These are phyloP conservation scores for Trachythela sp. DNA, from an alignment of 64 coral and sea anemone genomes.

Conservation along the genomic window DNA sequence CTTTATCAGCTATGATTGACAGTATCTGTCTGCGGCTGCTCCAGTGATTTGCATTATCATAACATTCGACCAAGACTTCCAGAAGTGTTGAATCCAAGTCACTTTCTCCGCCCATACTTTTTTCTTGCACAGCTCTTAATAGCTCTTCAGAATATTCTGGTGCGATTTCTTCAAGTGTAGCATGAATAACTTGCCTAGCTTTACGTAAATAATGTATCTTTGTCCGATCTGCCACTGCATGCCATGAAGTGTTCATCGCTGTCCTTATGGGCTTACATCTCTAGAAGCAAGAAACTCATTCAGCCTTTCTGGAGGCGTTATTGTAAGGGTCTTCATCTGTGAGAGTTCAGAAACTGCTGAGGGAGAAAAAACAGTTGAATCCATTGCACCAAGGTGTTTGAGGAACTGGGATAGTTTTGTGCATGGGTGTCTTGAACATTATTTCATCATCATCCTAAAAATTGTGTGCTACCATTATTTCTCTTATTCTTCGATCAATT, in stretches of 20 bases:
- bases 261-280: conserved; percentile 63
- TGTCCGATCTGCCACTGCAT: conserved; percentile 46
- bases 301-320: conserved; percentile 45
- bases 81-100: conserved; percentile 29
- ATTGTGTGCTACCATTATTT: no score
- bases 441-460: no score
- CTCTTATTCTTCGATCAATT: no score
- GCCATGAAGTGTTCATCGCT: conserved; percentile 49
- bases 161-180: conserved; percentile 53
- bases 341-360: conserved; percentile 15
- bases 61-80: conserved; percentile 49
- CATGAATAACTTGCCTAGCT: conserved; percentile 48
- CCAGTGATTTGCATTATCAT: conserved; percentile 53
- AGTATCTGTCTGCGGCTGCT: conserved; percentile 43
- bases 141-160: conserved; percentile 41
- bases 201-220: conserved; percentile 56
- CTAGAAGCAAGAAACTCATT: conserved; percentile 55
- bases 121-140: conserved; percentile 51
- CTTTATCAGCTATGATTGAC: conserved; percentile 43
- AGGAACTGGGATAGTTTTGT: no score
- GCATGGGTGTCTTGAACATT: no score
- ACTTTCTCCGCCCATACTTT: conserved; percentile 12
- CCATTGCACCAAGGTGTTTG: no score
- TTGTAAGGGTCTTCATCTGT: conserved; percentile 6
- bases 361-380: conserved; percentile 37